Base-by-base conservation (phyloP, 2,888 invertebrate species). In the Sympetrum striolatum region DNA sequence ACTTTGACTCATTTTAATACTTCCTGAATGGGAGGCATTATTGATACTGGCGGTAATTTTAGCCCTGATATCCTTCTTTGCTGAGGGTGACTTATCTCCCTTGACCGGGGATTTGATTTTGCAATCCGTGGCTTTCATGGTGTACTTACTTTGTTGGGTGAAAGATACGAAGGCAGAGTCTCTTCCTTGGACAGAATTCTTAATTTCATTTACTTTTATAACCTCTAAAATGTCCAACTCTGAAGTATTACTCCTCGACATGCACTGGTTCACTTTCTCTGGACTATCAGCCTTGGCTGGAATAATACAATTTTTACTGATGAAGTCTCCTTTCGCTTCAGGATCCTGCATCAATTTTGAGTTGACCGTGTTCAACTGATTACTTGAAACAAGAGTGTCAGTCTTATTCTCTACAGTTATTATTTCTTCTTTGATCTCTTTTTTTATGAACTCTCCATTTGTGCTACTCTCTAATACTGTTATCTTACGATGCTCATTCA, bases 241-340 rank as follows among this genome's bases (percentile, higher is more conserved):
- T 31, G 90, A 90, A 79, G 22, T 31, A 31, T 18, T 48, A 48
- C 90, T 90, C 91, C 53, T 60, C 91, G 90, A 81, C 91, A 81
- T n/a, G 91, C 90, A 64, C 91, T 91, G 31, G 92, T 91, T 91
- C 91, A 82, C 60, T 92, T 91, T 64, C 58, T 86, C 86, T 31
- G 37, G 60, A 64, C 35, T n/a, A n/a, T 37, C 22, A 22, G 60
- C 37, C n/a, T 37, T 22, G 25, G 35, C n/a, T 37, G 64, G 60
- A 60, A 60, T 18, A 31, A 12, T 10, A 37, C 58, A 60, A 60
- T 48, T 86, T 35, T 64, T 60, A 18, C 64, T 37, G 37, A n/a
- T 31, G 37, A 35, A 37, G 60, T 37, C 37, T 12, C 35, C 37
- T 39, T 12, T n/a, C 37, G 14, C 53, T 4, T 60, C 37, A 0